These are phyloP conservation scores for Caenorhabditis panamensis DNA, from an alignment of 2,888 invertebrate genomes.

Conservation along the genomic window DNA sequence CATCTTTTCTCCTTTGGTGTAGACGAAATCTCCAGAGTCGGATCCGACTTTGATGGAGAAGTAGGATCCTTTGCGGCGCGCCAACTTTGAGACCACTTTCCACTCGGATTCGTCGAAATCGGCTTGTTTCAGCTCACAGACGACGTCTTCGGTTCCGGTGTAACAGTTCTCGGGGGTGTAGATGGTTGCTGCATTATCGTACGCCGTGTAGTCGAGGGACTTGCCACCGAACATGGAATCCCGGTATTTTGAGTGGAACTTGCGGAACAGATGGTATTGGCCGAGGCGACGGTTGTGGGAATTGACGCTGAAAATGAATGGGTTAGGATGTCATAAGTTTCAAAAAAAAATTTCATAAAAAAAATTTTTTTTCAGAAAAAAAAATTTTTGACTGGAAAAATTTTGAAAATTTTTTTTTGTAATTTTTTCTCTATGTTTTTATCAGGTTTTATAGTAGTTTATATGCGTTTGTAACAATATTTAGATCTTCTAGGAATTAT, in stretches of 20 bases:
- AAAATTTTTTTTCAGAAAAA: no score
- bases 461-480: no score
- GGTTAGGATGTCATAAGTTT: no score
- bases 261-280: constrained; percentile 16
- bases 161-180: constrained; percentile 22
- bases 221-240: background rate
- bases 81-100: constrained; percentile 11
- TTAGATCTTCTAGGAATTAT: no score
- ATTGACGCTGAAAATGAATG: constrained; percentile 44
- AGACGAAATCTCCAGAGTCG: constrained; percentile 23
- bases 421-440: no score
- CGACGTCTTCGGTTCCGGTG: background rate
- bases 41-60: background rate
- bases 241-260: background rate
- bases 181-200: constrained; percentile 10
- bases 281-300: constrained; percentile 38
- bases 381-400: no score
- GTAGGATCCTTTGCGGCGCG: constrained; percentile 4
- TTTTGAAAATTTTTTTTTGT: no score
- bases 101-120: constrained; percentile 30
- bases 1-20: constrained; percentile 2
- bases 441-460: no score
- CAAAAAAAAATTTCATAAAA: no score
- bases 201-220: background rate
- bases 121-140: background rate